Percentiles rank a stretch among this genome's conserved stretches.
Evolutionary conservation across 2,113 vertebrate species (phyloP).

Genomic region (Miniopterus natalensis): DNA sequence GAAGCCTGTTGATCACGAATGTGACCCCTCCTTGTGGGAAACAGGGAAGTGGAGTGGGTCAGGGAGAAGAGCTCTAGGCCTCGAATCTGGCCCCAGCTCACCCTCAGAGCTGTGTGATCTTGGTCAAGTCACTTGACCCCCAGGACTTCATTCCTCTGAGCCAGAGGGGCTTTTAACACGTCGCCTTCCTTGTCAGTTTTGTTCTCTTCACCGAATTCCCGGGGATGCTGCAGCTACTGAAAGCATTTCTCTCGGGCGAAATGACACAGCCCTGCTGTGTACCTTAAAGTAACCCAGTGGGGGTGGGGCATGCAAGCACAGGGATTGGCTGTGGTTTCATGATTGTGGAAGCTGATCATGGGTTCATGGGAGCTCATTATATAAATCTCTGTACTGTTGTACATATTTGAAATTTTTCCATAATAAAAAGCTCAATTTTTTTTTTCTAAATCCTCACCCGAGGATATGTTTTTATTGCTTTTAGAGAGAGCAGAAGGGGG

Average conservation of each 20-base stretch:
- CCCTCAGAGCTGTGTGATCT: background rate
- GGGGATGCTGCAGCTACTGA: background rate
- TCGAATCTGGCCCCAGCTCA: accelerated
- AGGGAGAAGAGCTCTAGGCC: background rate
- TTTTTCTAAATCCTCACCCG: background rate
- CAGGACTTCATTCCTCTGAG: background rate
- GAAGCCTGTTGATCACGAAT: background rate
- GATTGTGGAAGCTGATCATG: background rate
- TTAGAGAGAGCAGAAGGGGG: background rate
- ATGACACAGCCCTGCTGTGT: background rate
- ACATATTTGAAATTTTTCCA: background rate
- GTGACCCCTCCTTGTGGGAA: background rate
- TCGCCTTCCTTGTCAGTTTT: too few relatives aligned
- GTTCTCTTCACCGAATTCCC: background rate
- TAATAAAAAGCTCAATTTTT: background rate
- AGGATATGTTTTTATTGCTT: background rate
- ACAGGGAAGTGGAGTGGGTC: background rate
- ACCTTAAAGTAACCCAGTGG: background rate
- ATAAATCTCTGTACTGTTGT: background rate
- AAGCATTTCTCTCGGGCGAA: background rate
- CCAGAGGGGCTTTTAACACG: background rate
- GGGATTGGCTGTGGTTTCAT: background rate
- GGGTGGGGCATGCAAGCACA: background rate
- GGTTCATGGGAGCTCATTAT: background rate
- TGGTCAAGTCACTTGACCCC: background rate